Conservation (phyloP, 92 coral and sea anemone species). For the Diadumene lineata region DNA sequence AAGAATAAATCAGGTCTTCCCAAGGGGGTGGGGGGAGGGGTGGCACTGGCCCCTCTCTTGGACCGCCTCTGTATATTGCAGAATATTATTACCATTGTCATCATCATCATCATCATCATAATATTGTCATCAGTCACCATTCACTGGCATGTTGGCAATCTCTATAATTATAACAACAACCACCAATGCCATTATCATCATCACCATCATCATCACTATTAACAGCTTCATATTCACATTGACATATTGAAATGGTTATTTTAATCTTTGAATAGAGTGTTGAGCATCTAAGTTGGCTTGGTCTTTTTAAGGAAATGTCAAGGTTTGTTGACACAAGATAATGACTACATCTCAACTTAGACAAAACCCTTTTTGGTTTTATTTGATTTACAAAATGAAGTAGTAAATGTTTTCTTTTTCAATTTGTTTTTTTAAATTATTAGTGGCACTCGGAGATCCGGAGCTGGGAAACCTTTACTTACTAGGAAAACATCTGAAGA, state of each 20-base stretch:
- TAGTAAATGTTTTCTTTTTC: background rate
- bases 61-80: too few species aligned
- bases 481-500: constrained; percentile 70
- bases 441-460: constrained; percentile 76
- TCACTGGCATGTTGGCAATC: too few species aligned
- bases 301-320: constrained; percentile 81
- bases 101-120: too few species aligned
- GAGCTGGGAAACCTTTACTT: constrained; percentile 62
- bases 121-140: too few species aligned
- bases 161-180: too few species aligned
- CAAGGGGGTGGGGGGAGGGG: too few species aligned
- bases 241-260: background rate
- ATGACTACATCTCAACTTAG: background rate
- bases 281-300: constrained; percentile 86
- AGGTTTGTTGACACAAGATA: constrained; percentile 34
- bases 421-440: background rate
- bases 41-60: too few species aligned
- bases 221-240: background rate
- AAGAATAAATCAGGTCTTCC: too few species aligned
- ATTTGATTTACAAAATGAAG: background rate
- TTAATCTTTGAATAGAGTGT: constrained; percentile 53
- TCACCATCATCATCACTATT: background rate
- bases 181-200: too few species aligned
- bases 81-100: too few species aligned
- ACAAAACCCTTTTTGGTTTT: background rate